Evolutionary conservation across 2,888 invertebrate genomes (phyloP).

Genomic region (Acrobasis repandana): DNA sequence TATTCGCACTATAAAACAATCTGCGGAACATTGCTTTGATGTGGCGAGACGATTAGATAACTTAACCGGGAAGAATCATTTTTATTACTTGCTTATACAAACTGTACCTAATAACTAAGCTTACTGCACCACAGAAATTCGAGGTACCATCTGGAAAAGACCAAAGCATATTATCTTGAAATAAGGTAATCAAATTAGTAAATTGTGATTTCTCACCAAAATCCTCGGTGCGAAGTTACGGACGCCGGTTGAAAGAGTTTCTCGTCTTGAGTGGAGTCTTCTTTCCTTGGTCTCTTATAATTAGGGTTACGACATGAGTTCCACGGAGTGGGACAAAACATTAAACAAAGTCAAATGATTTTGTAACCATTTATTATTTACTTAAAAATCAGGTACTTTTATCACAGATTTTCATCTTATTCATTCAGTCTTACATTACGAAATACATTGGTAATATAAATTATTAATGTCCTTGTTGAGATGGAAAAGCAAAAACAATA

Average conservation of each 20-base stretch:
- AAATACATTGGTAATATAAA: background rate
- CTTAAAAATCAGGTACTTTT: slow-evolving; percentile 13
- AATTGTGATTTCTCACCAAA: slow-evolving; percentile 46
- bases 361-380: slow-evolving; percentile 24
- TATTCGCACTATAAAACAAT: no score
- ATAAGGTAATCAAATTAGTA: slow-evolving; percentile 30
- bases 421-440: slow-evolving; percentile 2
- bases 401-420: slow-evolving; percentile 25
- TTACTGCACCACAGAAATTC: background rate
- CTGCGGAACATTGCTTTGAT: no score
- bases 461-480: no score
- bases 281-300: slow-evolving; percentile 24
- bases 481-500: no score
- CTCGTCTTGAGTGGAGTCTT: slow-evolving; percentile 7
- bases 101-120: background rate
- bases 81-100: background rate
- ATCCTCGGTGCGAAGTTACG: slow-evolving; percentile 37
- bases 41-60: no score
- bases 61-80: no score
- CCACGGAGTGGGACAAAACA: slow-evolving; percentile 22
- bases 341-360: slow-evolving; percentile 27
- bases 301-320: slow-evolving; percentile 4
- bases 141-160: slow-evolving; percentile 64
- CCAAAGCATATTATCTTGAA: slow-evolving; percentile 72
- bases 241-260: background rate